A percentile compares a stretch with the other conserved stretches of the same genome.
phyloP scores from a whole-genome alignment of 2,113 vertebrate species.

The Hyperopisus bebe region DNA sequence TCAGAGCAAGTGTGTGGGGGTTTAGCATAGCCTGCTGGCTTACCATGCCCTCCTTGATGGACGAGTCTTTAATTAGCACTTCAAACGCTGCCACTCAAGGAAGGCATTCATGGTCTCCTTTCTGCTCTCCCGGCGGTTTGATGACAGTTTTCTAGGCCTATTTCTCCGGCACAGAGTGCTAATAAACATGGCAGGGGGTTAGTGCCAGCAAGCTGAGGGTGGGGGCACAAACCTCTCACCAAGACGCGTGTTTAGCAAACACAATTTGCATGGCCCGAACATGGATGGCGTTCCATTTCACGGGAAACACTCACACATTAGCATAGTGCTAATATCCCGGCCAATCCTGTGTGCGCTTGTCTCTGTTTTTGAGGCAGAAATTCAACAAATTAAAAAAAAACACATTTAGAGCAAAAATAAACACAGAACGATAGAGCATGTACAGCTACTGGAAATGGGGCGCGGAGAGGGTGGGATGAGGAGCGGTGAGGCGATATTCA shows the following conservation, averaged over 20 bases:
- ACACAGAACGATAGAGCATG: conserved; percentile 24
- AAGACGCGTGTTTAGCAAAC: conserved; percentile 59
- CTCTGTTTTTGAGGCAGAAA: conserved; percentile 59
- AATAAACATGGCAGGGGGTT: conserved; percentile 40
- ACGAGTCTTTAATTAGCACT: conserved; percentile 50
- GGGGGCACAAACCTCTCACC: conserved; percentile 38
- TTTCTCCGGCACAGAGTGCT: conserved; percentile 43
- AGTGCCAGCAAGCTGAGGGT: neutral
- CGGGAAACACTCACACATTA: conserved; percentile 61
- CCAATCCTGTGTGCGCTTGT: conserved; percentile 38
- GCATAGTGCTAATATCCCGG: conserved; percentile 63
- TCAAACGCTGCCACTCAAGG: conserved; percentile 39
- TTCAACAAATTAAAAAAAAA: conserved; percentile 53
- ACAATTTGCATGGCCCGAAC: conserved; percentile 61
- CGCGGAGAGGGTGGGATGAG: neutral
- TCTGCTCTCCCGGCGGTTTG: conserved; percentile 47
- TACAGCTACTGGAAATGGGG: neutral
- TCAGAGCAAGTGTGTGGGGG: neutral
- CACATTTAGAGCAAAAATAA: conserved; percentile 42
- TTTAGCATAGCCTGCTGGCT: conserved; percentile 8
- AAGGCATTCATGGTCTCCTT: conserved; percentile 33
- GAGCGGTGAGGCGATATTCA: neutral
- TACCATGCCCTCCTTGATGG: conserved; percentile 18
- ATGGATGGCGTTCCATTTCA: conserved; percentile 56
- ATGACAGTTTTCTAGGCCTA: conserved; percentile 50